These are phyloP conservation scores for Varroa destructor DNA, from an alignment of 1,140 invertebrate species.

Conservation along the genomic window DNA sequence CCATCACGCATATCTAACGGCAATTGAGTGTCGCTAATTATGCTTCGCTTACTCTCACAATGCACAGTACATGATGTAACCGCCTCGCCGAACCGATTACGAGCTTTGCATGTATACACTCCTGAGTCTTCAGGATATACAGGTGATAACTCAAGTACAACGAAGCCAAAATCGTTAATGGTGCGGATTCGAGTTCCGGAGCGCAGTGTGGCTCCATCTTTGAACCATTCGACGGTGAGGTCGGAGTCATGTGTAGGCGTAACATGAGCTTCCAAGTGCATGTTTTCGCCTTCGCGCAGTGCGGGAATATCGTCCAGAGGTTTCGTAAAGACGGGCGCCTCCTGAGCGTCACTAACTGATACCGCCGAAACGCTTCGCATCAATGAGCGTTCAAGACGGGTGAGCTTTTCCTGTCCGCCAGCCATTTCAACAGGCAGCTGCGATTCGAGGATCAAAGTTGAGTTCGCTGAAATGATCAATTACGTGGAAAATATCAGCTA, in stretches of 20 bases:
- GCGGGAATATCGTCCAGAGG: conserved; percentile 51
- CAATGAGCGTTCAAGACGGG: conserved; percentile 59
- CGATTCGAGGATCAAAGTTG: conserved; percentile 81
- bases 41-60: conserved; percentile 65
- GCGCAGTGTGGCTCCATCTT: conserved; percentile 45
- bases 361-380: conserved; percentile 13
- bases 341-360: neutral
- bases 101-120: conserved; percentile 76
- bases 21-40: conserved; percentile 77
- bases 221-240: conserved; percentile 56
- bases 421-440: conserved; percentile 88
- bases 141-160: conserved; percentile 66
- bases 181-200: conserved; percentile 73
- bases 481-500: neutral
- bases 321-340: conserved; percentile 77
- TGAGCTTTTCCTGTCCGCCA: conserved; percentile 76
- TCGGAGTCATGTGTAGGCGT: conserved; percentile 85
- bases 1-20: conserved; percentile 82
- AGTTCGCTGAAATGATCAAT: conserved; percentile 49
- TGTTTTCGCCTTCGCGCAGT: conserved; percentile 64
- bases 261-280: conserved; percentile 83
- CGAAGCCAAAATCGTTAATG: conserved; percentile 90
- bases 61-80: conserved; percentile 80
- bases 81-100: conserved; percentile 68
- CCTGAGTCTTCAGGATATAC: conserved; percentile 88